Evolutionary conservation across 1,140 invertebrate species (phyloP), one percentile per base, ranked within the genome.

Genomic region (Brachionus calyciflorus): DNA sequence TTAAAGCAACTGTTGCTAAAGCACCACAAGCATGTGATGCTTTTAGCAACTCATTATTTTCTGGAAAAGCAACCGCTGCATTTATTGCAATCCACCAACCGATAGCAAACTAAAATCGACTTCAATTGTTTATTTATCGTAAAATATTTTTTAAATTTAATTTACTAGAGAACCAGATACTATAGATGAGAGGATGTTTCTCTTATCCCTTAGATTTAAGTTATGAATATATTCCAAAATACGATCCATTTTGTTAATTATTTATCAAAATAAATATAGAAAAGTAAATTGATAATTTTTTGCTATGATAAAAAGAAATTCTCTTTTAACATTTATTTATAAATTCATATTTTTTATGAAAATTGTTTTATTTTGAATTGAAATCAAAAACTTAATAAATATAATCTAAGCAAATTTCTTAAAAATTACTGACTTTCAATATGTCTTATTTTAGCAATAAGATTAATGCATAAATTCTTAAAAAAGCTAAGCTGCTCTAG

Each of bases 11-110:
- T 21, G 94, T 97, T 28, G 92, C 92, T 83, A 97, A 89, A 26
- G 96, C 90, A 24, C 96, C 96, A 83, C 94, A 95, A n/a, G 95
- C 89, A 82, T 94, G 91, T 84, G 94, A 95, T 14, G 92, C 90
- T 81, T 88, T 88, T 79, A 87, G 83, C 81, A 93, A 89, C 28
- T 91, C 88, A 19, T 81, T 79, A 33, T 81, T 81, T 76, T 86
- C 84, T 3, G 91, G 90, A 83, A 92, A 91, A 4, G 89, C 88
- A 6, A 91, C 89, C 76, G 92, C 90, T 24, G 93, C 92, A 87
- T 98, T 95, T 81, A 98, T 96, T 60, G 96, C 91, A 63, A 96
- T 90, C 96, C 96, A 99, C 94, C 96, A 98, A 40, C 94, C 96
- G 77, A 89, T 87, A 80, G 93, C 96, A 86, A 98, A 98, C 94